A percentile compares a stretch with the other conserved stretches of the same genome.
phyloP scores from a whole-genome alignment of 30 jellyfish, hydroid and myxozoan species.

The Turritopsis rubra region DNA sequence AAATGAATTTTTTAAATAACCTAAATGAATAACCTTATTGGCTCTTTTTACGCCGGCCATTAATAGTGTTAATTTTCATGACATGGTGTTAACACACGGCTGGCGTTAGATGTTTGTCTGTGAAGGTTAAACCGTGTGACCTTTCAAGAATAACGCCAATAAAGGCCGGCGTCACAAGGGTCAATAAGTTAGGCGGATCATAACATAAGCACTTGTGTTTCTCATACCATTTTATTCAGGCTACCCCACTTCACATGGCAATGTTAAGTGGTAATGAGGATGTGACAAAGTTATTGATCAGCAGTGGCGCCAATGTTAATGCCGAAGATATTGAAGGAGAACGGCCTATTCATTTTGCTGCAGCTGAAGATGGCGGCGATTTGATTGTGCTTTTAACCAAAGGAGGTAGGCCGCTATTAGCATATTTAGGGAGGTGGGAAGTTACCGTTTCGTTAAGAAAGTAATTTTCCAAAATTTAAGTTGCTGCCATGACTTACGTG shows the following conservation, averaged over 20 bases:
- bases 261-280: slow-evolving; percentile 52
- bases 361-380: slow-evolving; percentile 66
- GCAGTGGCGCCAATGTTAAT: slow-evolving; percentile 56
- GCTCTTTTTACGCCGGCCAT: too few relatives aligned
- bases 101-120: too few relatives aligned
- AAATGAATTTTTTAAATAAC: too few relatives aligned
- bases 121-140: too few relatives aligned
- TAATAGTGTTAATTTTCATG: too few relatives aligned
- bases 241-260: slow-evolving; percentile 74
- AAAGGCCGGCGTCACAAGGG: too few relatives aligned
- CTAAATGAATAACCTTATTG: too few relatives aligned
- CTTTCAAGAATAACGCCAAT: too few relatives aligned
- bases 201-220: too few relatives aligned
- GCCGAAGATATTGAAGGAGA: slow-evolving; percentile 64
- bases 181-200: not conserved
- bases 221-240: not conserved
- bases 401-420: slow-evolving; percentile 40
- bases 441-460: not conserved
- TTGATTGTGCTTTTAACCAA: slow-evolving; percentile 39
- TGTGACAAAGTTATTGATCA: slow-evolving; percentile 32
- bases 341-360: slow-evolving; percentile 81
- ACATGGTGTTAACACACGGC: too few relatives aligned
- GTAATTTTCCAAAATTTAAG: too few relatives aligned
- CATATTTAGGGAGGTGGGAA: not conserved
- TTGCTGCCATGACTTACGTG: too few relatives aligned